Percentiles rank a stretch among this genome's conserved stretches.
Evolutionary conservation across 2,797 vertebrate species (phyloP).

Genomic region (Aulostomus chinensis): DNA sequence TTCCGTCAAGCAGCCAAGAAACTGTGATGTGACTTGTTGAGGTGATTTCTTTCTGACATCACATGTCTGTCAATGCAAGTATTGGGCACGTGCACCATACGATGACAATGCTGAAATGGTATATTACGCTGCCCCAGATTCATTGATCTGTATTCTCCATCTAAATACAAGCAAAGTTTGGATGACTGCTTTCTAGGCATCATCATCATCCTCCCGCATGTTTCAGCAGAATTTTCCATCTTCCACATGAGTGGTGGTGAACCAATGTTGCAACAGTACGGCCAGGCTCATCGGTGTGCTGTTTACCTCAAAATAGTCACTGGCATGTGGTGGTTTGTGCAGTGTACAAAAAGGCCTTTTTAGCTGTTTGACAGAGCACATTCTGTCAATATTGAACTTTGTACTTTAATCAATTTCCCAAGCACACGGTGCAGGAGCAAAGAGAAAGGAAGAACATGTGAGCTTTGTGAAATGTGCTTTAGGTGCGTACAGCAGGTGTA

Average conservation of each 20-base stretch:
- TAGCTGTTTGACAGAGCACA: slow-evolving; percentile 26
- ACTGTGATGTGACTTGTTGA: too few species aligned
- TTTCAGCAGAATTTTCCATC: slow-evolving; percentile 7
- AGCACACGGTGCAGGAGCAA: slow-evolving; percentile 24
- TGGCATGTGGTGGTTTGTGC: slow-evolving; percentile 12
- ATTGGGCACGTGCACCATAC: too few species aligned
- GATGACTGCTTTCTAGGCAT: neutral
- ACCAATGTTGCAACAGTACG: slow-evolving; percentile 2
- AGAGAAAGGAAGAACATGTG: slow-evolving; percentile 20
- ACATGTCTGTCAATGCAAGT: too few species aligned
- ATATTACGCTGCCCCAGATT: too few species aligned
- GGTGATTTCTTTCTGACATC: too few species aligned
- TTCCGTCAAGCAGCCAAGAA: too few species aligned
- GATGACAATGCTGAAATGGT: too few species aligned
- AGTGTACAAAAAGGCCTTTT: slow-evolving; percentile 14
- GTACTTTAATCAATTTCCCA: slow-evolving; percentile 39
- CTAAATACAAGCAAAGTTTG: neutral
- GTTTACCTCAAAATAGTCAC: slow-evolving; percentile 32
- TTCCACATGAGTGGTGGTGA: neutral
- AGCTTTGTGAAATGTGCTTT: slow-evolving; percentile 34
- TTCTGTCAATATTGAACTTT: slow-evolving; percentile 59
- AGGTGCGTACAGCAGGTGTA: slow-evolving; percentile 19
- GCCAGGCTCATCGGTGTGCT: slow-evolving; percentile 1
- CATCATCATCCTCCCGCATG: neutral
- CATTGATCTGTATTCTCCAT: neutral